These are phyloP conservation scores for Semicossyphus pulcher DNA, from an alignment of 2,113 vertebrate species.

Conservation along the genomic window DNA sequence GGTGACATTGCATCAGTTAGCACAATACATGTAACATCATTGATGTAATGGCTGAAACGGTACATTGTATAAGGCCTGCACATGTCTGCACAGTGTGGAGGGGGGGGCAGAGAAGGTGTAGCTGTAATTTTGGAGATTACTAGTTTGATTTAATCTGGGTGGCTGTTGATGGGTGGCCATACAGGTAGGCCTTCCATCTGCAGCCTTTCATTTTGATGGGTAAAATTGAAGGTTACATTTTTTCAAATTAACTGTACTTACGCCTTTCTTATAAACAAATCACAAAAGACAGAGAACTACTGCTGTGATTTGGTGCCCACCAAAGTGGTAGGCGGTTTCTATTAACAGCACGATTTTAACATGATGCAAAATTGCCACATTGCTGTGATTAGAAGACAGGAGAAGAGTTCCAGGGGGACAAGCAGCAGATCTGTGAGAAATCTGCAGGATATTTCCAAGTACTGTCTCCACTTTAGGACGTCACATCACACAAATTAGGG, in stretches of 20 bases:
- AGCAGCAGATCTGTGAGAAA: background rate
- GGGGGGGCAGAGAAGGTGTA: background rate
- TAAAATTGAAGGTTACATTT: no score
- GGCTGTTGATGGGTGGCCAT: conserved; percentile 26
- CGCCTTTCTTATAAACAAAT: background rate
- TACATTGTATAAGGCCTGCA: no score
- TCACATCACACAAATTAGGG: no score
- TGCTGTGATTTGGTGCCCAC: conserved; percentile 1
- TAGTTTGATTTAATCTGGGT: background rate
- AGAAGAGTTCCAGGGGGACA: no score
- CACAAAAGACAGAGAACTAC: background rate
- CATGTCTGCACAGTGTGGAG: no score
- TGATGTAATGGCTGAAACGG: no score
- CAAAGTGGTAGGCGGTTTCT: background rate
- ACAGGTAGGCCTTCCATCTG: conserved; percentile 23
- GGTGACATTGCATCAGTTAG: no score
- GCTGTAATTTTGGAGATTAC: conserved; percentile 26
- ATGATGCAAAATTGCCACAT: background rate
- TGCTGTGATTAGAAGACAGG: no score
- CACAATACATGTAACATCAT: no score
- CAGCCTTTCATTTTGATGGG: conserved; percentile 7
- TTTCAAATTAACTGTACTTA: no score
- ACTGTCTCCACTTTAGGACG: background rate
- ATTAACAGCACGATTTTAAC: background rate
- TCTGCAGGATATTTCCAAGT: background rate